These are phyloP conservation scores for Drosophila navojoa DNA, from an alignment of 1,140 invertebrate species.

Conservation along the genomic window DNA sequence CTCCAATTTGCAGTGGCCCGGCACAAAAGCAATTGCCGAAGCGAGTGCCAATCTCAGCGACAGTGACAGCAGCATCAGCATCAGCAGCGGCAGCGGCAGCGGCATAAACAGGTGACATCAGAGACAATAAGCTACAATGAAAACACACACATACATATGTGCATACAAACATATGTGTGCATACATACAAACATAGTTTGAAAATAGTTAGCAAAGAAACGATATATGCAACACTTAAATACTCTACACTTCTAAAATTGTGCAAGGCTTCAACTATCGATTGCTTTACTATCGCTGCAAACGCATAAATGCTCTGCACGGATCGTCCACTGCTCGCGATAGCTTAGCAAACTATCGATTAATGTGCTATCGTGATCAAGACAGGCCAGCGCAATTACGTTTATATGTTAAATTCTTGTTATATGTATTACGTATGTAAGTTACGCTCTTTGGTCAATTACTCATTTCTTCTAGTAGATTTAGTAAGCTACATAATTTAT, in stretches of 20 bases:
- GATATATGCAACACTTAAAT: neutral
- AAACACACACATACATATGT: constrained; percentile 23
- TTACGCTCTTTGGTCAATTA: no score
- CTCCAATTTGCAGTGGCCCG: constrained; percentile 22
- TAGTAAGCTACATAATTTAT: no score
- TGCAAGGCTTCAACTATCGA: neutral
- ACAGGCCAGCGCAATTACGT: no score
- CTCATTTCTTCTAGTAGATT: no score
- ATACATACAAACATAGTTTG: neutral
- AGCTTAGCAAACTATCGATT: no score
- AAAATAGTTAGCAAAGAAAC: neutral
- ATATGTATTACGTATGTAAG: no score
- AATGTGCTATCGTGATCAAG: no score
- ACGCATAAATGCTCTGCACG: no score
- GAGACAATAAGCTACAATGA: constrained; percentile 65
- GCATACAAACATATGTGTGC: neutral
- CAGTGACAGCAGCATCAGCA: constrained; percentile 9
- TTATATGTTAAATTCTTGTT: no score
- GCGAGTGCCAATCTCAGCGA: constrained; percentile 60
- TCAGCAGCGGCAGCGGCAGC: constrained; percentile 3
- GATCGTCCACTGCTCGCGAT: no score
- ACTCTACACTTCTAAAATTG: neutral
- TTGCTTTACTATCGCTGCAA: neutral
- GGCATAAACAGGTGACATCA: constrained; percentile 68
- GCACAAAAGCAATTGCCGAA: constrained; percentile 60